Percentiles rank a stretch among this genome's conserved stretches.
Conservation (phyloP, 2,113 vertebrate genomes). For the Seriola aureovittata region DNA sequence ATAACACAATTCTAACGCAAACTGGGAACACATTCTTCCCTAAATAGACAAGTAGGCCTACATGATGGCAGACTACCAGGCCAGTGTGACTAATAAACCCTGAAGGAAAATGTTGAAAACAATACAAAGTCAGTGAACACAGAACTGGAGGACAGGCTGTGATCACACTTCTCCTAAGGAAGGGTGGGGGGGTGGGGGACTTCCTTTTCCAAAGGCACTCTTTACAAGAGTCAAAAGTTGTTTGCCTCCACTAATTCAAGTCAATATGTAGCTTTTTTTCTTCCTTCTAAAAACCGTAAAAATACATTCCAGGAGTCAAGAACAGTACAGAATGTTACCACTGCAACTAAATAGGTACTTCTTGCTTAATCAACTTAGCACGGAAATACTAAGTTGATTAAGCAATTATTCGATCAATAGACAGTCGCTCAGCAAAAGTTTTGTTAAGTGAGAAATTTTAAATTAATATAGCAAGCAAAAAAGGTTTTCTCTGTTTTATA, state of each 20-base stretch:
- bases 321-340: neutral
- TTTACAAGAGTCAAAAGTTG: neutral
- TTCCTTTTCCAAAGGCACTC: neutral
- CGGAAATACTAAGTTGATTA: neutral
- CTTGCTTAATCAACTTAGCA: too few relatives aligned
- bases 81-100: slow-evolving; percentile 49
- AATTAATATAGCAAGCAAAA: too few relatives aligned
- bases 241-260: neutral
- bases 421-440: neutral
- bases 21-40: slow-evolving; percentile 22
- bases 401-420: neutral
- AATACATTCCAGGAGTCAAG: neutral
- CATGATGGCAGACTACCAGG: slow-evolving; percentile 28
- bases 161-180: neutral
- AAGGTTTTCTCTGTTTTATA: neutral
- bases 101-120: slow-evolving; percentile 17
- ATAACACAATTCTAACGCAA: slow-evolving; percentile 16
- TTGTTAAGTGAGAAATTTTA: neutral
- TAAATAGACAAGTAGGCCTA: slow-evolving; percentile 36
- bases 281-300: neutral
- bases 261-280: neutral
- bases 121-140: slow-evolving; percentile 30
- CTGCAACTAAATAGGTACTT: neutral
- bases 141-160: neutral
- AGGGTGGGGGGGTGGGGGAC: slow-evolving; percentile 1